phyloP scores from a whole-genome alignment of 2,113 vertebrate species.

The Dromiciops gliroides region DNA sequence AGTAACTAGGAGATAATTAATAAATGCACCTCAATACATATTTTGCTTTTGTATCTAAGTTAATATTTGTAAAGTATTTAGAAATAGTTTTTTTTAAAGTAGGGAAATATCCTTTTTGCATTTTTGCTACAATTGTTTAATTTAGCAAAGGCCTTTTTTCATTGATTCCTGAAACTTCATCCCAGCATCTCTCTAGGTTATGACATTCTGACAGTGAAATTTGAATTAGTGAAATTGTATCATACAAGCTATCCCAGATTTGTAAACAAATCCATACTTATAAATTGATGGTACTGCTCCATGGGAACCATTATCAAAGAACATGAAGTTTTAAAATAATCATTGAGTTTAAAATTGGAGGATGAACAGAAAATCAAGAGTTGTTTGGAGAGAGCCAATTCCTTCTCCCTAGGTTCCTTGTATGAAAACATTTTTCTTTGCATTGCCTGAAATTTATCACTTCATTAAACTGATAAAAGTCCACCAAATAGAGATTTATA shows the following conservation, averaged over 20 bases:
- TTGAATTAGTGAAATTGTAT: constrained; percentile 43
- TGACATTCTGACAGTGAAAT: constrained; percentile 31
- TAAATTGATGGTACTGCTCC: neutral
- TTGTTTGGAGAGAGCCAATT: neutral
- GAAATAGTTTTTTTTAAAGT: neutral
- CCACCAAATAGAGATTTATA: neutral
- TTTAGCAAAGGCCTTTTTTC: neutral
- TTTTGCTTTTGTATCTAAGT: constrained; percentile 34
- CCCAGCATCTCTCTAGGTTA: constrained; percentile 7
- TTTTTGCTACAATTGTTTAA: neutral
- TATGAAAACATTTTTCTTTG: constrained; percentile 18
- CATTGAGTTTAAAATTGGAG: neutral
- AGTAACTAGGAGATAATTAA: neutral
- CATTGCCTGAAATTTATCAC: constrained; percentile 27
- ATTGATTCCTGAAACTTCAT: neutral
- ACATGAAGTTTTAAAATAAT: constrained; percentile 46
- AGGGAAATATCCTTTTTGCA: neutral
- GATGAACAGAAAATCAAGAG: constrained; percentile 13
- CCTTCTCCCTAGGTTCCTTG: neutral
- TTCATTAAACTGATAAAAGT: neutral
- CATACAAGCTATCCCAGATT: constrained; percentile 10
- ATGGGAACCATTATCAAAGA: constrained; percentile 17
- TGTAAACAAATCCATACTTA: neutral
- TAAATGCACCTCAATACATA: neutral
- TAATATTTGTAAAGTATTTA: constrained; percentile 20